Percentiles rank a stretch among this genome's conserved stretches.
Conservation (phyloP, 2,113 vertebrate genomes). For the Acrocephalus arundinaceus region DNA sequence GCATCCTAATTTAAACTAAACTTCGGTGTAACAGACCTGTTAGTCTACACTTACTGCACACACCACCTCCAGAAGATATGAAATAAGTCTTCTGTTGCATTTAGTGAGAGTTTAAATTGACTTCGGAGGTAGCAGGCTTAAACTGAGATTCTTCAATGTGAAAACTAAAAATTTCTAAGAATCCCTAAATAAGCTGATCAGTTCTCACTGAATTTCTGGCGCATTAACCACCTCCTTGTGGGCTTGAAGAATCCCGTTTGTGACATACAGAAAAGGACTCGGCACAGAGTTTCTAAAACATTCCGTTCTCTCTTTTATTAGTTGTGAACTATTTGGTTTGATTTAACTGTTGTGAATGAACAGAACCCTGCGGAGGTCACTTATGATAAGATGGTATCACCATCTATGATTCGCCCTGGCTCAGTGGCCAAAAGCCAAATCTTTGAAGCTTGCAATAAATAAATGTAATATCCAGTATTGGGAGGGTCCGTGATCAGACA, state of each 20-base stretch:
- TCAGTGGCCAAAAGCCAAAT: not conserved
- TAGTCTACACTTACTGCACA: constrained; percentile 41
- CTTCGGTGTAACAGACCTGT: constrained; percentile 56
- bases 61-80: constrained; percentile 37
- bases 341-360: not conserved
- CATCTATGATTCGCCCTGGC: fast-evolving
- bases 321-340: not conserved
- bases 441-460: not conserved
- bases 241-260: constrained; percentile 9
- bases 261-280: not conserved
- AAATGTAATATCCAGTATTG: not conserved
- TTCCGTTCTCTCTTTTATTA: not conserved
- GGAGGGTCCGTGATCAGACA: not conserved
- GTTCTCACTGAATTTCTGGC: constrained; percentile 57
- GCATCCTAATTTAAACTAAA: constrained; percentile 42
- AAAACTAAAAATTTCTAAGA: constrained; percentile 39
- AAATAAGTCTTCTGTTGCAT: constrained; percentile 34
- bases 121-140: constrained; percentile 42
- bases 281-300: not conserved
- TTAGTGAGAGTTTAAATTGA: constrained; percentile 35
- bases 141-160: constrained; percentile 23
- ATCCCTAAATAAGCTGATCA: constrained; percentile 17
- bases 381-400: not conserved
- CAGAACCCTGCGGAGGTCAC: not conserved
- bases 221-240: constrained; percentile 2